Base-by-base conservation (phyloP, 2,113 vertebrate genomes). In the Delphinapterus leucas region DNA sequence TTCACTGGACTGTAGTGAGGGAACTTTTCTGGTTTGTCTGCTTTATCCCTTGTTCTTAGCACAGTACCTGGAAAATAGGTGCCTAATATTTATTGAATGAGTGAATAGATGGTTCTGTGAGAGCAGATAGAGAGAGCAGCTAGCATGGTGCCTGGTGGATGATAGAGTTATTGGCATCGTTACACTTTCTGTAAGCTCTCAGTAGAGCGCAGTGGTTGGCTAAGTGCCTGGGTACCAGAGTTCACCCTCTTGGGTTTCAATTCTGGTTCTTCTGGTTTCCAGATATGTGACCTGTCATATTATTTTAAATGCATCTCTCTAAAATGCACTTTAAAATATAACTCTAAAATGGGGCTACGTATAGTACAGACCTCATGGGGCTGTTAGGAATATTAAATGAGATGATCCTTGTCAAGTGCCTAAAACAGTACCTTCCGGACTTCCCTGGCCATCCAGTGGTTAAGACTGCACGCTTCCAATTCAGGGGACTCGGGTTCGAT, bases 91-190 rank as follows among this genome's bases (percentile, higher is more conserved):
- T 36, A 63, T 18, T 47, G 47, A 60, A 47, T 36, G 76, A 86
- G 36, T 73, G 44, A 96, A 28, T 41, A 3, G 38, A 60, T 38
- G n/a, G 14, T 44, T 38, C 25, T 4, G 4, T 25, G 58, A 80
- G 44, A 70, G 7, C 3, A 0, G 20, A 10, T 25, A 10, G 15
- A 28, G 25, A 53, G 38, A 49, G 55, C 55, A 79, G 25, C n/a
- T 15, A 31, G 33, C 53, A 31, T 0, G 4, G 85, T 33, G 23
- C 25, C 36, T 6, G 3, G n/a, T 41, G 36, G 13, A 14, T 14
- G 2, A 2, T 26, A 0, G 31, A 3, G 26, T 44, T 9, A 9
- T 6, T 10, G 25, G 49, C n/a, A 0, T 8, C 9, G 2, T 26
- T 3, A 15, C 9, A 3, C 8, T 58, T 25, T 71, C 61, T 73